phyloP scores from a whole-genome alignment of 2,888 invertebrate genomes.

The Steinernema hermaphroditum region DNA sequence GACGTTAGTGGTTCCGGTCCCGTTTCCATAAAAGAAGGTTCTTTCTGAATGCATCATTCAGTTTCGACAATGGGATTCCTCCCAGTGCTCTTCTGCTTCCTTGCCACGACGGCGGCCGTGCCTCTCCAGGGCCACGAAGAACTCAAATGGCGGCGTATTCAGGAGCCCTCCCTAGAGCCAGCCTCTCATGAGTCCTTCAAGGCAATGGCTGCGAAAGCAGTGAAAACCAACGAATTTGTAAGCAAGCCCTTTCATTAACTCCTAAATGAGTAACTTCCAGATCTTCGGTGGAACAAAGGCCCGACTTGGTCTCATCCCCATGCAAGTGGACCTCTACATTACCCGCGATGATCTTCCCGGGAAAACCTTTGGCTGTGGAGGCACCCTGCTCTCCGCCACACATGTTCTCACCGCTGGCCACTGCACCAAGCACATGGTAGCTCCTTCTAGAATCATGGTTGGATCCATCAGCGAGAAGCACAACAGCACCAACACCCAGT shows the following conservation, averaged over 20 bases:
- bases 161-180: neutral
- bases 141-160: neutral
- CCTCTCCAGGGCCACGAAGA: neutral
- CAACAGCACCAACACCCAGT: no score
- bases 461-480: no score
- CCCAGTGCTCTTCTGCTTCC: neutral
- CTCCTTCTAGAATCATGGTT: no score
- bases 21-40: no score
- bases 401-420: neutral
- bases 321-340: neutral
- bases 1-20: no score
- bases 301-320: neutral
- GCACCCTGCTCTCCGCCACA: no score
- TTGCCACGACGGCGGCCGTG: neutral
- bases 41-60: no score
- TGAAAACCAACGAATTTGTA: neutral
- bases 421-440: no score
- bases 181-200: neutral
- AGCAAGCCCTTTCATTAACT: neutral
- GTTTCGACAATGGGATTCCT: neutral
- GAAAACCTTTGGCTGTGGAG: neutral
- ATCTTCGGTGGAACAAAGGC: neutral
- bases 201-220: neutral
- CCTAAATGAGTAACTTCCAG: neutral
- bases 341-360: neutral